These are phyloP conservation scores for Campaea margaritaria DNA, from an alignment of 2,888 invertebrate genomes.

Conservation along the genomic window DNA sequence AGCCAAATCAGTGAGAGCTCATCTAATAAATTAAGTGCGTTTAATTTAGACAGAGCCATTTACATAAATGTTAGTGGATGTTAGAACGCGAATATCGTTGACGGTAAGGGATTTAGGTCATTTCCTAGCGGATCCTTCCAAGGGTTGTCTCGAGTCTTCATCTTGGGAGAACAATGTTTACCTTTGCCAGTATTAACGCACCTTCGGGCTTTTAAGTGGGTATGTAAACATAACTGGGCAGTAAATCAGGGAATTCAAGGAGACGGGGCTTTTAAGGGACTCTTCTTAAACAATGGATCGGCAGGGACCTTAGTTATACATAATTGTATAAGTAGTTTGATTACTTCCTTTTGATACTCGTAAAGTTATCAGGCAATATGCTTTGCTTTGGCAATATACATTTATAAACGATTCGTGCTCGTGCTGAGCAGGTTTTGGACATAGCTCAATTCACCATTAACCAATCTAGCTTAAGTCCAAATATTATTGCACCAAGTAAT, in stretches of 20 bases:
- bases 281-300: constrained; percentile 11
- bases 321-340: background rate
- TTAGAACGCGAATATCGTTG: constrained; percentile 55
- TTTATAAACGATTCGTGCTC: no score
- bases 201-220: constrained; percentile 43
- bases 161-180: constrained; percentile 55
- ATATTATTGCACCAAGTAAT: no score
- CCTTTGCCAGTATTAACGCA: constrained; percentile 48
- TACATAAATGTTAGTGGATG: constrained; percentile 35
- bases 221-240: constrained; percentile 40
- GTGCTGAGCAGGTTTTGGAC: no score
- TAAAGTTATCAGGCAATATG: background rate
- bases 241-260: constrained; percentile 38
- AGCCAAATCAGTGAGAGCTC: constrained; percentile 2
- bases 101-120: constrained; percentile 62
- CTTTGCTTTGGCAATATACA: no score
- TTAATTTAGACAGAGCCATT: constrained; percentile 32
- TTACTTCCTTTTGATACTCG: background rate
- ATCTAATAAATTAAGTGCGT: constrained; percentile 26
- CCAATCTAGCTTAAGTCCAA: no score
- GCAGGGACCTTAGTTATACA: constrained; percentile 5
- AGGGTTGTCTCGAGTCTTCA: constrained; percentile 55
- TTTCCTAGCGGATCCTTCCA: constrained; percentile 56
- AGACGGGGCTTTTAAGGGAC: constrained; percentile 30
- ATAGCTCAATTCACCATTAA: no score